Conservation (phyloP, 1,140 invertebrate species). For the Drosophila arawakana region DNA sequence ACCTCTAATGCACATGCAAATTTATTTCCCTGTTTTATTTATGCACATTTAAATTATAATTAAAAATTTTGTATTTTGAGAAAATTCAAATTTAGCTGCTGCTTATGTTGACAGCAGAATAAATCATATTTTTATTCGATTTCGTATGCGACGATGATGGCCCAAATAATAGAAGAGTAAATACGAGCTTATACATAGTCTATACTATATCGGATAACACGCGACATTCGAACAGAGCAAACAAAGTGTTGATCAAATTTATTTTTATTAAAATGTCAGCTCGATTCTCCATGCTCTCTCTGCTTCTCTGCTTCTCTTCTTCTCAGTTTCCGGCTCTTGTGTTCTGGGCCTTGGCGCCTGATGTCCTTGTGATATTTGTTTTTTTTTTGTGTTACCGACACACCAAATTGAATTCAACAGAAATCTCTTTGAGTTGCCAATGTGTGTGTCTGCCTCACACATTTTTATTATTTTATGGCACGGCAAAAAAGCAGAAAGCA, state of each 20-base stretch:
- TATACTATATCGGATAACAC: conserved; percentile 20
- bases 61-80: not conserved
- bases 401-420: conserved; percentile 71
- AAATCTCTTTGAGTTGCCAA: conserved; percentile 71
- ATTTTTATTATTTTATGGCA: conserved; percentile 76
- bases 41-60: not conserved
- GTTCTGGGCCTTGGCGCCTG: conserved; percentile 34
- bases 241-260: conserved; percentile 73
- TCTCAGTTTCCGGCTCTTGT: conserved; percentile 18
- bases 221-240: conserved; percentile 36
- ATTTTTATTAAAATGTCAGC: conserved; percentile 74
- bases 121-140: conserved; percentile 34
- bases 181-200: not conserved
- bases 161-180: conserved; percentile 10
- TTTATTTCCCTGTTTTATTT: too few relatives aligned
- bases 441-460: conserved; percentile 45
- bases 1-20: too few relatives aligned
- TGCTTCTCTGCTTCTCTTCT: conserved; percentile 9
- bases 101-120: not conserved
- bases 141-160: conserved; percentile 16
- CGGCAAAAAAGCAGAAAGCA: conserved; percentile 53
- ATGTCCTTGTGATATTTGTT: conserved; percentile 53
- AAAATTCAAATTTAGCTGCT: too few relatives aligned
- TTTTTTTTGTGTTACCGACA: conserved; percentile 26
- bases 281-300: not conserved